A percentile compares a stretch with the other conserved stretches of the same genome.
Conservation (phyloP, 2,113 vertebrate genomes). For the Myocastor coypus region DNA sequence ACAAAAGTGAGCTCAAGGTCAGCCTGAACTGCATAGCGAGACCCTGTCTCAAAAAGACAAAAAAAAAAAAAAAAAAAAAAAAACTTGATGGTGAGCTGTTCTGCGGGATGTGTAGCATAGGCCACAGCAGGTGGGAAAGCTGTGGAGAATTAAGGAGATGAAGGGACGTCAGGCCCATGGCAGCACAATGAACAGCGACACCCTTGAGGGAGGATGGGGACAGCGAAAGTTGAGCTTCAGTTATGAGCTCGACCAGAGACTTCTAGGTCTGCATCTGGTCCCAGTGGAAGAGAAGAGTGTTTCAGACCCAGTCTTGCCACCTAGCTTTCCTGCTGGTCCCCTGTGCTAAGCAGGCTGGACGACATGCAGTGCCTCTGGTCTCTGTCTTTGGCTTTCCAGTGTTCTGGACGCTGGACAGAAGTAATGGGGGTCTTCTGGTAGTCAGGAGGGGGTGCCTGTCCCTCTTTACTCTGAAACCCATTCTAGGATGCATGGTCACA, state of each 20-base stretch:
- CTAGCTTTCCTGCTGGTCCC: not conserved
- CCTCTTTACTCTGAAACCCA: not conserved
- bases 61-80: too few species aligned
- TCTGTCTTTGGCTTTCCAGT: not conserved
- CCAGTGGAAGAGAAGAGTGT: not conserved
- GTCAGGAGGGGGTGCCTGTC: not conserved
- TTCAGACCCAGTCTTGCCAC: not conserved
- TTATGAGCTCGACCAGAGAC: not conserved
- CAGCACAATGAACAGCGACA: not conserved
- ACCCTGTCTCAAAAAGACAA: too few species aligned
- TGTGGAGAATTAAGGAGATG: not conserved
- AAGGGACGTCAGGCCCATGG: not conserved
- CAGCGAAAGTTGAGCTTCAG: not conserved
- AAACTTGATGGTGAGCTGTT: not conserved
- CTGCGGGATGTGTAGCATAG: not conserved
- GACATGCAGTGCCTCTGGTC: not conserved
- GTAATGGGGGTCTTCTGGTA: not conserved
- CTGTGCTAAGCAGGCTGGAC: fast-evolving
- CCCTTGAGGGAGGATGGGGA: not conserved
- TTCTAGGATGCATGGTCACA: not conserved
- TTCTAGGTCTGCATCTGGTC: not conserved
- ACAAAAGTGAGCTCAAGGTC: too few species aligned
- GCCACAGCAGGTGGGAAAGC: not conserved
- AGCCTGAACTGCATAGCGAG: too few species aligned
- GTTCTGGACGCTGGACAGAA: not conserved